These are phyloP conservation scores for Prunella himalayana DNA, from an alignment of 2,113 vertebrate genomes.

Conservation along the genomic window DNA sequence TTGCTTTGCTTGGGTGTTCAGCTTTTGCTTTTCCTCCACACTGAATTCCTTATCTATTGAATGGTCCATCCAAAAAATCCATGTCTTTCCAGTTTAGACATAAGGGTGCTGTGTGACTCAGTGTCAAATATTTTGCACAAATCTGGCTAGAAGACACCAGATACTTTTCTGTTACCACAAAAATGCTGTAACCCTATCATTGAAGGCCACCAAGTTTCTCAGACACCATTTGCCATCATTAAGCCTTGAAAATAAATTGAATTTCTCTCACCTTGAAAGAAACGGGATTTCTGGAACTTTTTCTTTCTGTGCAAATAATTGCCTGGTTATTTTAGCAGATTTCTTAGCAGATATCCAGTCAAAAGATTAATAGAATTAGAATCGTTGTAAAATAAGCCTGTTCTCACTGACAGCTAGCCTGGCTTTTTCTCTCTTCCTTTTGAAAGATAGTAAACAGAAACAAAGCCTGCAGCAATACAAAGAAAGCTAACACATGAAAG, in stretches of 20 bases:
- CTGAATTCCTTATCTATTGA: background rate
- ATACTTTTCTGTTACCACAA: background rate
- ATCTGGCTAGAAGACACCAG: background rate
- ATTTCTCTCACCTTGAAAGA: background rate
- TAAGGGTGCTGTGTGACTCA: background rate
- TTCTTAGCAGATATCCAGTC: slow-evolving; percentile 21
- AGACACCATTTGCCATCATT: background rate
- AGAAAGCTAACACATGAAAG: slow-evolving; percentile 52
- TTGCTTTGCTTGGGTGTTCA: background rate
- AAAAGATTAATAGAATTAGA: slow-evolving; percentile 51
- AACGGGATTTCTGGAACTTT: background rate
- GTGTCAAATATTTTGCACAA: background rate
- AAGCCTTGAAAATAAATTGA: background rate
- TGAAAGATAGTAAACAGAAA: slow-evolving; percentile 59
- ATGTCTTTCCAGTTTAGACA: background rate
- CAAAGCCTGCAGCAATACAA: slow-evolving; percentile 52
- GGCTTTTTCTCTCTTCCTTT: background rate
- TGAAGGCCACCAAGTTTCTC: background rate
- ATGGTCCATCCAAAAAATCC: background rate
- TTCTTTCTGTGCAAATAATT: background rate
- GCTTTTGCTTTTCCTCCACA: background rate
- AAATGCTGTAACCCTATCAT: background rate
- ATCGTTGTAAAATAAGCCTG: background rate
- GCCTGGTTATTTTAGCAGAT: background rate
- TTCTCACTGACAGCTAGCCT: slow-evolving; percentile 31